Evolutionary conservation across 2,797 vertebrate species (phyloP), one percentile per base, ranked within the genome.

Genomic region (Leptodactylus fallax): DNA sequence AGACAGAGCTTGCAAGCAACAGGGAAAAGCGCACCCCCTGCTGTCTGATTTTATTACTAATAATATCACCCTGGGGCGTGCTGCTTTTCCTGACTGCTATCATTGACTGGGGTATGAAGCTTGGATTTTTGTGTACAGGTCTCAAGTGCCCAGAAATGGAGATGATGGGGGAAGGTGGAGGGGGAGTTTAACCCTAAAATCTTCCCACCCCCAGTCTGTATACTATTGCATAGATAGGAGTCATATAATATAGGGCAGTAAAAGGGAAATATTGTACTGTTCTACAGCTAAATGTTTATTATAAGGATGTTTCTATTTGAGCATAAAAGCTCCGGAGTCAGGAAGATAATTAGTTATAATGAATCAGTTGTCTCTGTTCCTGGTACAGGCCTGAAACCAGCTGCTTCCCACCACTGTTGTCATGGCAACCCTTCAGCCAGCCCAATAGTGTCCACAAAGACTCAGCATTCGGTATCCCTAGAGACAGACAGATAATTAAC

Each of bases 371-470:
- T 80, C 83, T 71, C 49, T 13, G 16, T 19, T 84, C 76, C 67
- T 76, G 77, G 77, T 85, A 21, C 23, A 81, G 74, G 67, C 55
- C 77, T 51, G 56, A 79, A 63, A 76, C 77, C 82, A 85, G 65
- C 83, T 88, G 56, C 83, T 81, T 71, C 65, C 53, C 13, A 60
- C 19, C 21, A 79, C 47, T 85, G 83, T 85, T 85, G 87, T 63
- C 83, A 85, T 88, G 83, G 53, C 83, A 85, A 81, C 83, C 45
- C 23, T 60, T 71, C 27, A 60, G 69, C 53, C 79, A 36, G 79
- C 19, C 21, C n/a, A 36, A 4, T 86, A 19, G 27, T 76, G n/a
- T 21, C 51, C 65, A 80, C 51, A 60, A n/a, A 77, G 72, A 49
- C 83, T 77, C 72, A 19, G 49, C 49, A 6, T 27, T 65, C 47